Evolutionary conservation across 2,888 invertebrate genomes (phyloP), one percentile per base, ranked within the genome.

Genomic region (Smittia sp.): DNA sequence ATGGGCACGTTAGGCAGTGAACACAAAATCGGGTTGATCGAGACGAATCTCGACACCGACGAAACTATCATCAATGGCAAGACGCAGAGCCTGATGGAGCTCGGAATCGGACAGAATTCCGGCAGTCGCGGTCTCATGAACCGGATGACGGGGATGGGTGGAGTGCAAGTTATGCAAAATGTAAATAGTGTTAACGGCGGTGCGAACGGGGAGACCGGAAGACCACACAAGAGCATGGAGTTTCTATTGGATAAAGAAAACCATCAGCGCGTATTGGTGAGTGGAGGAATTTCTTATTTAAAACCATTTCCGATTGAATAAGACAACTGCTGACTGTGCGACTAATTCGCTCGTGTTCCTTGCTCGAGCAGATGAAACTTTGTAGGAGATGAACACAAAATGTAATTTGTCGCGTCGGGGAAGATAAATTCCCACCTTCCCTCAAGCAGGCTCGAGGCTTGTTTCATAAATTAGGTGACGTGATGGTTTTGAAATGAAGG

Each of bases 241-340:
- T 95, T 94, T 86, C 89, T 95, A 81, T 88, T 95, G 83, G 94
- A 94, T 85, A 94, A 94, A 85, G 92, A 94, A 82, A 94, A 93
- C 85, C 90, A 93, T 81, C 91, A 90, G 81, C 89, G 89, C 78
- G 89, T 91, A 78, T 89, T 93, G 93, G 93, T 93, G 81, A 90
- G 91, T 86, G 74, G 63, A 69, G 58, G 13, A 6, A 46, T 46
- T 15, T 46, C 46, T 13, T 46, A 3, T 46, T 58, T 58, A 4
- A 58, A 22, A 15, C 32, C 2, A 46, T 11, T 46, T 46, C 11
- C 15, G 22, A 9, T 58, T 58, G 58, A 18, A 58, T 22, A 22
- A 58, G 58, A 7, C 7, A 22, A 58, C 15, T n/a, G 46, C 46
- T 46, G 46, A 15, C 46, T 32, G 32, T 32, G 32, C 32, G 32